phyloP scores from a whole-genome alignment of 2,797 vertebrate genomes.

The Chelon auratus region DNA sequence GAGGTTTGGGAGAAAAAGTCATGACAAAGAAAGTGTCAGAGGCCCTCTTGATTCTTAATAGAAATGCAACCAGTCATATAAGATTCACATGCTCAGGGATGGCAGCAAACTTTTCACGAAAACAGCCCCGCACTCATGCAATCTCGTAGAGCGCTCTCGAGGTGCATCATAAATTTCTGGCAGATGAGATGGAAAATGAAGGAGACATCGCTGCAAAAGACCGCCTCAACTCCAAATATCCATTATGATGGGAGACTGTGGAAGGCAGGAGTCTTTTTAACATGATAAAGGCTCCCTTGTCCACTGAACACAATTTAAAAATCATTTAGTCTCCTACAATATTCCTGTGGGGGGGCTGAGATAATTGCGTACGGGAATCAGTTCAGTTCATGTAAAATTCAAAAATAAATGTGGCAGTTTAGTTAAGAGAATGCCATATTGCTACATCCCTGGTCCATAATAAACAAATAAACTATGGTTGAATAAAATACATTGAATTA shows the following conservation, averaged over 20 bases:
- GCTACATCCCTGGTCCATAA: constrained; percentile 4
- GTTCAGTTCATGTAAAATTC: constrained; percentile 63
- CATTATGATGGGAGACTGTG: constrained; percentile 50
- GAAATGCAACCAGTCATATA: constrained; percentile 41
- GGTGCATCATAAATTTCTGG: constrained; percentile 40
- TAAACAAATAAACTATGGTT: constrained; percentile 8
- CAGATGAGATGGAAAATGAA: constrained; percentile 45
- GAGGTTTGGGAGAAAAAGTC: constrained; percentile 15
- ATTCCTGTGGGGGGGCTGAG: constrained; percentile 39
- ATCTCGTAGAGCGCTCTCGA: constrained; percentile 18
- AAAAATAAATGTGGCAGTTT: constrained; percentile 55
- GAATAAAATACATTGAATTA: constrained; percentile 4
- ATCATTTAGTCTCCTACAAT: constrained; percentile 64
- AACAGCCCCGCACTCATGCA: constrained; percentile 22
- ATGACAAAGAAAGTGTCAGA: constrained; percentile 24
- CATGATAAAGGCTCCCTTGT: constrained; percentile 66
- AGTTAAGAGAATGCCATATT: constrained; percentile 13
- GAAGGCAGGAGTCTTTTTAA: constrained; percentile 51
- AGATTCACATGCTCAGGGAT: constrained; percentile 8
- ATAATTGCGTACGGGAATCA: constrained; percentile 60
- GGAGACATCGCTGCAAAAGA: constrained; percentile 59
- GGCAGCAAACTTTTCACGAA: constrained; percentile 36
- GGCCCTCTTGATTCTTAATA: constrained; percentile 8
- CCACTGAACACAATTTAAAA: constrained; percentile 63
- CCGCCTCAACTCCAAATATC: constrained; percentile 53